Percentiles rank a stretch among this genome's conserved stretches.
Evolutionary conservation across 2,797 vertebrate genomes (phyloP).

Genomic region (Peromyscus aztecus): DNA sequence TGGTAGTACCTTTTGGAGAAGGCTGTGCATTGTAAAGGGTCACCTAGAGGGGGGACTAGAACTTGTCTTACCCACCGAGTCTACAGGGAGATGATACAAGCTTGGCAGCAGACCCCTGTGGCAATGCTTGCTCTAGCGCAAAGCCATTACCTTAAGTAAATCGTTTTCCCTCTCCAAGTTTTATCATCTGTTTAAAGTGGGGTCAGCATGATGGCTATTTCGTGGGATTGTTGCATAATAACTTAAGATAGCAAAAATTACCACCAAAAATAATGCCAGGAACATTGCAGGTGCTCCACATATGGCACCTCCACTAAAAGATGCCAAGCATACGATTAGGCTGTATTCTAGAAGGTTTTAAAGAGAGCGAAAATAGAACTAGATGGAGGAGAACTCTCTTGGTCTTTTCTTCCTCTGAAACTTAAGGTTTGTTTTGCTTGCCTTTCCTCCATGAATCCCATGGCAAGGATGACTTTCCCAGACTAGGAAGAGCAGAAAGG

Average conservation of each 20-base stretch:
- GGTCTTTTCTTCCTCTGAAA: constrained; percentile 27
- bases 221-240: not conserved
- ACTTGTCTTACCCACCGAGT: not conserved
- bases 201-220: not conserved
- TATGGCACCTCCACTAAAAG: constrained; percentile 49
- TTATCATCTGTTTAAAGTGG: constrained; percentile 31
- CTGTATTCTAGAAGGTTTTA: not conserved
- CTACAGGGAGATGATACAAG: not conserved
- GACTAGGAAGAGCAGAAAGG: not conserved
- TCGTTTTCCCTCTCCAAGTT: not conserved
- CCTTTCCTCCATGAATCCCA: not conserved
- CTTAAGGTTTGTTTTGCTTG: not conserved
- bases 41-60: not conserved
- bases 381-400: not conserved
- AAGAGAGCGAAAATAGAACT: constrained; percentile 51
- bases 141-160: not conserved
- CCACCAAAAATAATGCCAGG: constrained; percentile 38
- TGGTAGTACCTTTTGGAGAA: not conserved
- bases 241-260: constrained; percentile 58
- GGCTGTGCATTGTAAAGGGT: not conserved
- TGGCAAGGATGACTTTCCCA: not conserved
- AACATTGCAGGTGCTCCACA: constrained; percentile 49
- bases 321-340: constrained; percentile 23
- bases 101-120: not conserved
- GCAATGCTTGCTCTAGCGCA: not conserved